phyloP scores from a whole-genome alignment of 2,113 vertebrate genomes.

The Poeciliopsis occidentalis region DNA sequence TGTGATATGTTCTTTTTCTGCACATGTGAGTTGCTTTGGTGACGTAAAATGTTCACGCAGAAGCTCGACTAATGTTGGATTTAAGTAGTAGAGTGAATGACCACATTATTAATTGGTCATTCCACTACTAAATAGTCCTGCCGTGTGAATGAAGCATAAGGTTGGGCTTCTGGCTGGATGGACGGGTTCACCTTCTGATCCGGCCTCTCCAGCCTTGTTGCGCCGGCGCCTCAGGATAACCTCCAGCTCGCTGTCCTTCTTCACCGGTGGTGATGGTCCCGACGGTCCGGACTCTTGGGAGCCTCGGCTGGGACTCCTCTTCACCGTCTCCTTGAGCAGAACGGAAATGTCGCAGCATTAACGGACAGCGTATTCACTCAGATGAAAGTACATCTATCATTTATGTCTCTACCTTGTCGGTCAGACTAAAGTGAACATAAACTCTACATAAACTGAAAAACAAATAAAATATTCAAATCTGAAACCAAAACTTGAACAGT shows the following conservation, averaged over 20 bases:
- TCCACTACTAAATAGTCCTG: too few species aligned
- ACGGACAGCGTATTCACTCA: background rate
- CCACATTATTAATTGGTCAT: too few species aligned
- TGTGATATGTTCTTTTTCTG: too few species aligned
- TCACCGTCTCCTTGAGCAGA: slow-evolving; percentile 77
- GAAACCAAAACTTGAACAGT: background rate
- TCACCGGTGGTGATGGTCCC: slow-evolving; percentile 45
- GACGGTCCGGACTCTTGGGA: slow-evolving; percentile 76
- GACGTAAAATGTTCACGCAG: too few species aligned
- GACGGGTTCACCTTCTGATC: slow-evolving; percentile 61
- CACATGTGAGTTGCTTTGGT: too few species aligned
- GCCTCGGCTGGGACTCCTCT: slow-evolving; percentile 81
- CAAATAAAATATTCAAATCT: background rate
- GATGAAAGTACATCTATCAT: background rate
- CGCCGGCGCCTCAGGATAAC: slow-evolving; percentile 82
- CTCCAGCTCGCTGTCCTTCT: slow-evolving; percentile 84
- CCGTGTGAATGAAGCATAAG: too few species aligned
- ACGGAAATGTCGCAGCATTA: background rate
- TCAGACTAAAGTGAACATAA: background rate
- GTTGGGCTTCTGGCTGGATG: background rate
- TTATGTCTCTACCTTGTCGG: background rate
- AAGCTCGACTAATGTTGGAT: too few species aligned
- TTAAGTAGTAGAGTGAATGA: too few species aligned
- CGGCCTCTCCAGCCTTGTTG: slow-evolving; percentile 79
- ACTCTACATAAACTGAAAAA: background rate